Evolutionary conservation across 1,140 invertebrate genomes (phyloP).

Genomic region (Drosophila funebris): DNA sequence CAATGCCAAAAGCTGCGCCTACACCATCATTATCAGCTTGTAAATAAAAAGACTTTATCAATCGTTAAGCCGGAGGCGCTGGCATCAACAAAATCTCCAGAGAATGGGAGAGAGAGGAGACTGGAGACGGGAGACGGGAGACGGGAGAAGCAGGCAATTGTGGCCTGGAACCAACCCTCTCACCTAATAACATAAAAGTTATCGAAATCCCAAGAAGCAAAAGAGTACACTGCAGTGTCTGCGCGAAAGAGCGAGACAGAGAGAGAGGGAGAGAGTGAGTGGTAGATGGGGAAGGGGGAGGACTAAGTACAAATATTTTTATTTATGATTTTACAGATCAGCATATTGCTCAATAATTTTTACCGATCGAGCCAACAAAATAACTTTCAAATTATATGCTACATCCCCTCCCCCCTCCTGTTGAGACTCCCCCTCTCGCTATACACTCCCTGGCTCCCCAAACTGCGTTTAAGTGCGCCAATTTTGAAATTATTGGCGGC

Average conservation of each 20-base stretch:
- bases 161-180: slow-evolving; percentile 69
- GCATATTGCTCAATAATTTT: slow-evolving; percentile 82
- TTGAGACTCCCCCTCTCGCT: neutral
- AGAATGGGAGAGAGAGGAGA: neutral
- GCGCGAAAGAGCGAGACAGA: neutral
- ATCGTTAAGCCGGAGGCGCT: slow-evolving; percentile 66
- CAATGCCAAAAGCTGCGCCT: slow-evolving; percentile 75
- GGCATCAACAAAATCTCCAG: slow-evolving; percentile 12
- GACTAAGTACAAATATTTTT: slow-evolving; percentile 79
- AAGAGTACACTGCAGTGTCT: neutral
- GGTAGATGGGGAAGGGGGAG: slow-evolving; percentile 16
- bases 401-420: neutral
- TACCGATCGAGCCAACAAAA: slow-evolving; percentile 49
- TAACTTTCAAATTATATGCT: slow-evolving; percentile 74
- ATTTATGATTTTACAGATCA: slow-evolving; percentile 82
- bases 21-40: slow-evolving; percentile 82
- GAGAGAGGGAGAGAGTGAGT: slow-evolving; percentile 5
- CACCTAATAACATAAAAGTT: slow-evolving; percentile 80
- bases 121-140: neutral
- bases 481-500: slow-evolving; percentile 78
- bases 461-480: slow-evolving; percentile 72
- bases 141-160: slow-evolving; percentile 15
- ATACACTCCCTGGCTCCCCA: neutral
- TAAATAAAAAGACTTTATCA: slow-evolving; percentile 82
- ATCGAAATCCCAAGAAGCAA: slow-evolving; percentile 55